Base-by-base conservation (phyloP, 2,797 vertebrate species). In the Simalia tracyae region DNA sequence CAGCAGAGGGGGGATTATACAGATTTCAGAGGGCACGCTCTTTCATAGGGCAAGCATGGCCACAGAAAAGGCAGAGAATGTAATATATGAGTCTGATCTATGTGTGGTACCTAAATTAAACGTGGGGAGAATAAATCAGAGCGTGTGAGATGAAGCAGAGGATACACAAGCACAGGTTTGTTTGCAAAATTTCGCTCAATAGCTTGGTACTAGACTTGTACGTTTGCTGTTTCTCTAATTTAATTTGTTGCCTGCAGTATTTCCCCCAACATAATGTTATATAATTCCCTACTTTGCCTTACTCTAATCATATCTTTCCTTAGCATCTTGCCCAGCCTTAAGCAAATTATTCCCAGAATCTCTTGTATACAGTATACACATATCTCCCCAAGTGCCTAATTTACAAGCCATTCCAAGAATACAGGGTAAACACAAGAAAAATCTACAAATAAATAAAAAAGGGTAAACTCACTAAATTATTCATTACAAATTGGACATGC, bases 401-500 rank as follows among this genome's bases (percentile, higher is more conserved):
- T 91, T 90, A 68, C 60, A 84, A 92, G 59, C 68, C 84, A 86
- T 86, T 91, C 72, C 88, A 31, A 57, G 31, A 88, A 22, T n/a
- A 86, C 88, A 56, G 28, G n/a, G 57, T 66, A 92, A 22, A 57
- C 57, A 26, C 12, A 64, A 81, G 22, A 72, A 90, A 90, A 86
- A 86, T 66, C 46, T 60, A 91, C 66, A 72, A 66, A 94, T 84
- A 90, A 81, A 92, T 88, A 61, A 42, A 61, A 87, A 81, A 89
- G 86, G 54, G 54, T 66, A 86, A 91, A 61, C 87, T 56, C 68
- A 87, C 36, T 66, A 89, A 91, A 91, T 76, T 91, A 93, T 86
- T 90, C 76, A 90, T 91, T 91, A 89, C 66, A 94, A 57, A 87
- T 87, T 72, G 42, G 92, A 63, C 31, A 19, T 28, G 31, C 59